A percentile compares a stretch with the other conserved stretches of the same genome.
These are phyloP conservation scores for Pammene fasciana DNA, from an alignment of 2,888 invertebrate genomes.

Conservation along the genomic window DNA sequence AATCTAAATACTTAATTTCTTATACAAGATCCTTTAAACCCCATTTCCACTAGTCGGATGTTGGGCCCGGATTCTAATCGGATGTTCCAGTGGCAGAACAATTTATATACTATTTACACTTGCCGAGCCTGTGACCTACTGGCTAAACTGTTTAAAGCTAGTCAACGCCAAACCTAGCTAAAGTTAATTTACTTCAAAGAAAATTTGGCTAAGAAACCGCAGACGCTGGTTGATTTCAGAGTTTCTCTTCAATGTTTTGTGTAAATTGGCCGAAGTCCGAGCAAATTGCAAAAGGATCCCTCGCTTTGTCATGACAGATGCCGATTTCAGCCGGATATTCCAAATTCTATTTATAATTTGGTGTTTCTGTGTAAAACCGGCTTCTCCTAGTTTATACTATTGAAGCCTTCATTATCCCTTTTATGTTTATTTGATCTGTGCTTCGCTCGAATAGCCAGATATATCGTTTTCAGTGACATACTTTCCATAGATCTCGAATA, in stretches of 20 bases:
- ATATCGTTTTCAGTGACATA: too few relatives aligned
- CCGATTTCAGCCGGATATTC: not conserved
- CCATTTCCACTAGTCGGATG: too few relatives aligned
- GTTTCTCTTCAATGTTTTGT: slow-evolving; percentile 1
- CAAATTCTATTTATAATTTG: slow-evolving; percentile 5
- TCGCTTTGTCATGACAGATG: slow-evolving; percentile 2
- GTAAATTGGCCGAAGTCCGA: not conserved
- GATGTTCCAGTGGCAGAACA: too few relatives aligned
- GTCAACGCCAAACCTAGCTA: not conserved
- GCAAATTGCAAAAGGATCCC: not conserved
- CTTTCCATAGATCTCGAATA: too few relatives aligned
- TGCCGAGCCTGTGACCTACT: too few relatives aligned
- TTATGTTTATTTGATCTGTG: not conserved
- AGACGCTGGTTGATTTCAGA: not conserved
- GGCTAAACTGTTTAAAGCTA: slow-evolving; percentile 1
- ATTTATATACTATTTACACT: too few relatives aligned
- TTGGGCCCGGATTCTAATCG: too few relatives aligned
- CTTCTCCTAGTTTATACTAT: not conserved
- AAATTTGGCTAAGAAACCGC: not conserved
- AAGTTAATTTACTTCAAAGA: slow-evolving; percentile 1
- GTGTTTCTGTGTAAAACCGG: not conserved
- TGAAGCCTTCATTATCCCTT: not conserved
- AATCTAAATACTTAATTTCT: too few relatives aligned
- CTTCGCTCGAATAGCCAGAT: too few relatives aligned
- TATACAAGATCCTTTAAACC: too few relatives aligned